Conservation (phyloP, 2,113 vertebrate genomes). For the Colossoma macropomum region DNA sequence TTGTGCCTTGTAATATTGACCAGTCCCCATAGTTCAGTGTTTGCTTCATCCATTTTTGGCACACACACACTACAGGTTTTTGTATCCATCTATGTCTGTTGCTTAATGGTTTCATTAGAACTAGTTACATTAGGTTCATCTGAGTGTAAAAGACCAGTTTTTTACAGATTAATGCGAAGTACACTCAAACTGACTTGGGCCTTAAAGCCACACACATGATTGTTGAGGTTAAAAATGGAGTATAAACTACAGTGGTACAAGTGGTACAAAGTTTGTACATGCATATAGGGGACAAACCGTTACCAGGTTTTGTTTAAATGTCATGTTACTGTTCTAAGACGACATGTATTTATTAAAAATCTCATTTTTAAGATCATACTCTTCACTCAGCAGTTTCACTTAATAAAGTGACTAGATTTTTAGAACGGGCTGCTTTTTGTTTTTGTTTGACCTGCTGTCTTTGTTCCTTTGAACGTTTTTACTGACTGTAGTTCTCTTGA, state of each 20-base stretch:
- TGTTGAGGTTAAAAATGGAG: constrained; percentile 22
- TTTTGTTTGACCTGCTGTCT: background rate
- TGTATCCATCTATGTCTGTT: constrained; percentile 8
- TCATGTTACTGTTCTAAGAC: constrained; percentile 83
- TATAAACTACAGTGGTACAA: constrained; percentile 10
- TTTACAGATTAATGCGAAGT: background rate
- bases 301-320: constrained; percentile 85
- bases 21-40: constrained; percentile 13
- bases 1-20: constrained; percentile 38
- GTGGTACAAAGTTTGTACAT: constrained; percentile 62
- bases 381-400: constrained; percentile 85
- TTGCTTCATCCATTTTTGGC: background rate
- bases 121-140: background rate
- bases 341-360: constrained; percentile 85
- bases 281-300: constrained; percentile 59
- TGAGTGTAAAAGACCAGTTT: background rate
- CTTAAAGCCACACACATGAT: constrained; percentile 1
- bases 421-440: constrained; percentile 42
- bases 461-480: background rate
- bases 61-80: constrained; percentile 4
- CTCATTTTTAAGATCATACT: constrained; percentile 75
- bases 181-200: constrained; percentile 9
- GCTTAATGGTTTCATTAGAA: constrained; percentile 19
- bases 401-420: constrained; percentile 86
- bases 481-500: background rate